A percentile compares a stretch with the other conserved stretches of the same genome.
These are phyloP conservation scores for Pentamera pediparva DNA, from an alignment of 53 echinoderm and acorn worm genomes.

Conservation along the genomic window DNA sequence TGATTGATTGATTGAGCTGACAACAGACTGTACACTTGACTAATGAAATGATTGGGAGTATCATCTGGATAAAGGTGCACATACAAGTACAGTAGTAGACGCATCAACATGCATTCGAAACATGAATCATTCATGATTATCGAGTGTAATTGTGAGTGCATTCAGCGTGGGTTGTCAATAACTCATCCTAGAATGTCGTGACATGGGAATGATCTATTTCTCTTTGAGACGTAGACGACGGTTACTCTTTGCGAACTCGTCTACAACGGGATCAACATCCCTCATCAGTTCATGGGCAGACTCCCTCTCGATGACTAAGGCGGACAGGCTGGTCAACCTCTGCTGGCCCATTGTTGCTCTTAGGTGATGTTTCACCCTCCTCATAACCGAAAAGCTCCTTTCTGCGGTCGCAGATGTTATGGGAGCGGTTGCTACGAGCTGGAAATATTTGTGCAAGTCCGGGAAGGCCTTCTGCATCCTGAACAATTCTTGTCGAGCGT, in stretches of 20 bases:
- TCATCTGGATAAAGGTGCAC: no score
- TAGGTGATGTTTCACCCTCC: neutral
- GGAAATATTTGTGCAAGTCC: neutral
- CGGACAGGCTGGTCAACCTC: neutral
- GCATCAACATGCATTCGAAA: no score
- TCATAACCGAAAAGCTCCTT: neutral
- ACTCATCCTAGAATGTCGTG: no score
- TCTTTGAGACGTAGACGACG: neutral
- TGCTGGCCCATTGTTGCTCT: slow-evolving; percentile 2
- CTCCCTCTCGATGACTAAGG: neutral
- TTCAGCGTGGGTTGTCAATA: no score
- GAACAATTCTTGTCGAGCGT: neutral
- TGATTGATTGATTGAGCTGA: no score
- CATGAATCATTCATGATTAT: no score
- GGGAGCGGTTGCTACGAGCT: neutral
- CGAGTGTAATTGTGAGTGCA: no score
- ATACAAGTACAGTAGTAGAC: no score
- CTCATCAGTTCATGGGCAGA: neutral
- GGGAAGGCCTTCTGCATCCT: slow-evolving; percentile 1
- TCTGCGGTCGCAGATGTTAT: neutral
- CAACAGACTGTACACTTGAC: no score
- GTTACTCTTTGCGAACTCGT: neutral
- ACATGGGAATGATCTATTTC: neutral
- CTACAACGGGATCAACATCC: neutral
- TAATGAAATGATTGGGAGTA: no score